Conservation (phyloP, 2,888 invertebrate species). For the Pecten maximus region DNA sequence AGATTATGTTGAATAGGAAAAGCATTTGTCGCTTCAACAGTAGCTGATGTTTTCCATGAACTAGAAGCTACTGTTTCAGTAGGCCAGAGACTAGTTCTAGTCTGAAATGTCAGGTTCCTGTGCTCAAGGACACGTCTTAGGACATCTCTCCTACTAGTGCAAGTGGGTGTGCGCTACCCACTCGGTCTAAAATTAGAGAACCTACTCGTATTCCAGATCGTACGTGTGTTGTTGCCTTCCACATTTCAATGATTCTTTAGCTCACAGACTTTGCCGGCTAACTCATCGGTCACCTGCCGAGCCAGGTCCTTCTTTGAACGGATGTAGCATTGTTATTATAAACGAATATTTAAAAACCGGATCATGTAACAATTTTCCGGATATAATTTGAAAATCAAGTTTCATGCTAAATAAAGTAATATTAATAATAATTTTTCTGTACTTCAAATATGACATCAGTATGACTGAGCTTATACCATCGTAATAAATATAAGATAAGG, state of each 20-base stretch:
- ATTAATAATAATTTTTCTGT: too few relatives aligned
- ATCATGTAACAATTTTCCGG: background rate
- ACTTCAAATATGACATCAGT: too few relatives aligned
- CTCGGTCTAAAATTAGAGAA: background rate
- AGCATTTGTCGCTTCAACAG: too few relatives aligned
- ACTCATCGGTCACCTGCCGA: constrained; percentile 34
- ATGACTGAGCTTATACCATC: too few relatives aligned
- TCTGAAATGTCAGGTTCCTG: background rate
- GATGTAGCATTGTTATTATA: background rate
- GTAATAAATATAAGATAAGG: too few relatives aligned
- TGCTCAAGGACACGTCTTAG: background rate
- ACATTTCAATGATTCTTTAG: background rate
- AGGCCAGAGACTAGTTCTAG: too few relatives aligned
- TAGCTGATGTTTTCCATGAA: too few relatives aligned
- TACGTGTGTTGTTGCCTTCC: constrained; percentile 17
- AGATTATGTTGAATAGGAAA: too few relatives aligned
- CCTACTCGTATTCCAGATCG: constrained; percentile 19
- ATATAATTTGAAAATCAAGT: background rate
- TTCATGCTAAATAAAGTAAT: too few relatives aligned
- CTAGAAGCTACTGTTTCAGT: too few relatives aligned
- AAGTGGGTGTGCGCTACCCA: background rate
- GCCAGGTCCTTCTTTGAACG: background rate
- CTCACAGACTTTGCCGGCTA: background rate
- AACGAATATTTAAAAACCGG: background rate
- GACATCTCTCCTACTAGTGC: background rate